Percentiles rank a stretch among this genome's conserved stretches.
Conservation (phyloP, 2,797 vertebrate genomes). For the Paramormyrops hopkinsi region DNA sequence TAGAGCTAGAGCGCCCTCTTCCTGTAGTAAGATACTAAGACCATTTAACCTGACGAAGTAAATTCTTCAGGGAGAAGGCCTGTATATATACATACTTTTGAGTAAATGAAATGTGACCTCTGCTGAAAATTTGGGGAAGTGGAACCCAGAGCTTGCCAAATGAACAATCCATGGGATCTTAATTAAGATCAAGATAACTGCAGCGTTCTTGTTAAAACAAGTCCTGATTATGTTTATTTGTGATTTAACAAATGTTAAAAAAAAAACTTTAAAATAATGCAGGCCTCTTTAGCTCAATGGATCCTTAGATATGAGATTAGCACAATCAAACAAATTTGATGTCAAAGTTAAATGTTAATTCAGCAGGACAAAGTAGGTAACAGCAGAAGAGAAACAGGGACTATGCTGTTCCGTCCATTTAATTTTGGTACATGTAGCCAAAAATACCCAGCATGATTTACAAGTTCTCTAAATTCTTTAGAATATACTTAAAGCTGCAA, state of each 20-base stretch:
- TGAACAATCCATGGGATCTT: not conserved
- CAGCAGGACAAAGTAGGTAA: not conserved
- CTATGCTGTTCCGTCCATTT: not conserved
- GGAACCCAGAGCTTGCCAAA: not conserved
- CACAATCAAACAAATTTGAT: not conserved
- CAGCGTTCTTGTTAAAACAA: not conserved
- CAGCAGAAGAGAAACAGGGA: not conserved
- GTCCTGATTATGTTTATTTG: not conserved
- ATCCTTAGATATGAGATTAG: not conserved
- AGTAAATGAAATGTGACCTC: not conserved
- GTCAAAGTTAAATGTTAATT: not conserved
- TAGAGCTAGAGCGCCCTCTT: not conserved
- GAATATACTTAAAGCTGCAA: not conserved
- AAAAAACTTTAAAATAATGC: not conserved
- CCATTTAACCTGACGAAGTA: not conserved
- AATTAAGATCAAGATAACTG: not conserved
- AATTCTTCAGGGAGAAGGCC: not conserved
- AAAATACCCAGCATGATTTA: not conserved
- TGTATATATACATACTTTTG: not conserved
- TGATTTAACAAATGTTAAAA: not conserved
- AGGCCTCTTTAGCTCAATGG: not conserved
- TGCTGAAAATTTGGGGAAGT: not conserved
- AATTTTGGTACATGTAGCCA: not conserved
- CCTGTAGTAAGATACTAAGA: not conserved
- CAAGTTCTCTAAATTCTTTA: not conserved